These are phyloP conservation scores for Drosophila rhopaloa DNA, from an alignment of 1,140 invertebrate genomes.

Conservation along the genomic window DNA sequence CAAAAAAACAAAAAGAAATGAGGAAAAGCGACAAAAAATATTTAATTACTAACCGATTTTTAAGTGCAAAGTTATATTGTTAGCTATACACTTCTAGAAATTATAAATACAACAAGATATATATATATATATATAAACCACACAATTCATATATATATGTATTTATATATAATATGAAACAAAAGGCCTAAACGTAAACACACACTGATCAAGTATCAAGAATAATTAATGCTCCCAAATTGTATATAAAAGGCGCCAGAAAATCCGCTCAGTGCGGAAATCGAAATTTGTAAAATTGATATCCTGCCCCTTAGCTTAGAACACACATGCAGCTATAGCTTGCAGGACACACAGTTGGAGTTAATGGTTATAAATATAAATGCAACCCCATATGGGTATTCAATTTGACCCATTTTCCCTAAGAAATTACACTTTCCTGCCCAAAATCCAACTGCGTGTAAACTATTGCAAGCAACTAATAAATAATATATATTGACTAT, in stretches of 20 bases:
- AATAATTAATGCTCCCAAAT: slow-evolving; percentile 47
- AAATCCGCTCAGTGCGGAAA: slow-evolving; percentile 25
- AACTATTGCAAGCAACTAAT: slow-evolving; percentile 26
- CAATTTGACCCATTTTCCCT: slow-evolving; percentile 1
- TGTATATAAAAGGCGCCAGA: slow-evolving; percentile 54
- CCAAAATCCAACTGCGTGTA: slow-evolving; percentile 24
- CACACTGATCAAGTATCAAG: slow-evolving; percentile 14
- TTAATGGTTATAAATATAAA: slow-evolving; percentile 14
- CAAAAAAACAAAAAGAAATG: slow-evolving; percentile 32
- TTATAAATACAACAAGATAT: slow-evolving; percentile 28
- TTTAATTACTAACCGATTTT: slow-evolving; percentile 66
- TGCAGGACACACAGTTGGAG: slow-evolving; percentile 17
- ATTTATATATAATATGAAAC: not conserved
- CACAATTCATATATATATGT: slow-evolving; percentile 1
- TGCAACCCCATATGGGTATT: slow-evolving; percentile 13
- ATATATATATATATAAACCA: slow-evolving; percentile 28
- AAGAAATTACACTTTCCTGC: slow-evolving; percentile 12
- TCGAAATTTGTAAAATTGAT: slow-evolving; percentile 40
- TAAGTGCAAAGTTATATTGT: slow-evolving; percentile 80
- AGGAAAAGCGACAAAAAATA: slow-evolving; percentile 48
- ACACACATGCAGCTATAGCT: slow-evolving; percentile 21
- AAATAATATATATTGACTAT: slow-evolving; percentile 12
- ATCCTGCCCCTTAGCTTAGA: slow-evolving; percentile 32
- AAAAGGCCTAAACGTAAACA: slow-evolving; percentile 23
- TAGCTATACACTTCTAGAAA: slow-evolving; percentile 56